Base-by-base conservation (phyloP, 2,888 invertebrate genomes). In the Chloromyia formosa region DNA sequence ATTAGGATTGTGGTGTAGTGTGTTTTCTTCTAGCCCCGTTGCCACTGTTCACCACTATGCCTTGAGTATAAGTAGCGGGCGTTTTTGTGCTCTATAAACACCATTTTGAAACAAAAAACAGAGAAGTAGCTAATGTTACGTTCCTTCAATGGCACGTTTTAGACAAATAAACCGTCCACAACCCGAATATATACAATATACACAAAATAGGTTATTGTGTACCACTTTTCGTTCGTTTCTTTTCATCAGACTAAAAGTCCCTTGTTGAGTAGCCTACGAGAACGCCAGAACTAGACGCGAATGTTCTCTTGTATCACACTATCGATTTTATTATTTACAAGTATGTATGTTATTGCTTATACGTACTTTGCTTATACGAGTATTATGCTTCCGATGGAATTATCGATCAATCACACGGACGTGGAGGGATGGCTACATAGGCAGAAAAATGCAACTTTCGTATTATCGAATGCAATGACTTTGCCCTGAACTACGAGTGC, bases 381-480 rank as follows among this genome's bases (percentile, higher is more conserved):
- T n/a, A n/a, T n/a, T n/a, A n/a, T n/a, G n/a, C 7, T 35, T 2
- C 27, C 22, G 49, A 35, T n/a, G 49, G 20, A 18, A 66, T 45
- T 66, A 66, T 66, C 66, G 66, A 66, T 66, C 66, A 66, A 66
- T 66, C 66, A 42, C 62, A 66, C 23, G 20, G 45, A 62, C 27
- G 27, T 35, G 27, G 27, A 35, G 2, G 2, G 27, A 35, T 35
- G 27, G 7, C 27, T 35, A 7, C 27, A 35, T 35, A 35, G 2
- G 18, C 1, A 1, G 56, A 18, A 56, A 56, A 56, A 56, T 20
- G 16, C 56, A 4, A 7, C 27, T 35, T 35, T 35, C 7, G 27
- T 4, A 35, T 35, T 35, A 35, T 35, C 27, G 27, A 35, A 35
- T 2, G 27, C 3, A 35, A 7, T 35, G 7, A 2, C 3, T 35